Conservation (phyloP, 2,113 vertebrate genomes). For the Charina bottae region DNA sequence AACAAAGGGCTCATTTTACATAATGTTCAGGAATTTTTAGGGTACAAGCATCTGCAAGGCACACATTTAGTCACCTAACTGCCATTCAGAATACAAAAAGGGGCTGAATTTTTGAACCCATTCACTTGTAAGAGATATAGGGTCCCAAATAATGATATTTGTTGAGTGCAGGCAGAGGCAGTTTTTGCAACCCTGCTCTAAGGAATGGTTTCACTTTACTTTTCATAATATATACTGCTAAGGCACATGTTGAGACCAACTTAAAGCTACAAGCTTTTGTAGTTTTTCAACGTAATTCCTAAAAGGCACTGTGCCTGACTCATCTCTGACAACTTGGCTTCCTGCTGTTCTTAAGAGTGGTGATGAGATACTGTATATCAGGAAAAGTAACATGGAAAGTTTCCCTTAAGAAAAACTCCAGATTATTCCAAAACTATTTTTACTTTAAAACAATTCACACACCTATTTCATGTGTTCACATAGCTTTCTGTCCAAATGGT, state of each 20-base stretch:
- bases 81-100: not conserved
- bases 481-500: not conserved
- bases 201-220: not conserved
- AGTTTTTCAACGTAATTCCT: not conserved
- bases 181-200: not conserved
- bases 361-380: not conserved
- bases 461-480: not conserved
- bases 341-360: not conserved
- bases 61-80: not conserved
- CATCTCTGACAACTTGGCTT: not conserved
- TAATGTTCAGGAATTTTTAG: not conserved
- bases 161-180: not conserved
- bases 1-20: not conserved
- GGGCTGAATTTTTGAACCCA: not conserved
- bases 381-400: not conserved
- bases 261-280: not conserved
- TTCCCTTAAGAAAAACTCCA: not conserved
- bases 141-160: not conserved
- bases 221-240: not conserved
- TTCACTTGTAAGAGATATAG: not conserved
- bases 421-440: not conserved
- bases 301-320: not conserved
- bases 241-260: slow-evolving; percentile 1
- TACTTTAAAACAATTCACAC: not conserved
- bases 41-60: not conserved